These are phyloP conservation scores for Coremacera marginata DNA, from an alignment of 2,888 invertebrate species.

Conservation along the genomic window DNA sequence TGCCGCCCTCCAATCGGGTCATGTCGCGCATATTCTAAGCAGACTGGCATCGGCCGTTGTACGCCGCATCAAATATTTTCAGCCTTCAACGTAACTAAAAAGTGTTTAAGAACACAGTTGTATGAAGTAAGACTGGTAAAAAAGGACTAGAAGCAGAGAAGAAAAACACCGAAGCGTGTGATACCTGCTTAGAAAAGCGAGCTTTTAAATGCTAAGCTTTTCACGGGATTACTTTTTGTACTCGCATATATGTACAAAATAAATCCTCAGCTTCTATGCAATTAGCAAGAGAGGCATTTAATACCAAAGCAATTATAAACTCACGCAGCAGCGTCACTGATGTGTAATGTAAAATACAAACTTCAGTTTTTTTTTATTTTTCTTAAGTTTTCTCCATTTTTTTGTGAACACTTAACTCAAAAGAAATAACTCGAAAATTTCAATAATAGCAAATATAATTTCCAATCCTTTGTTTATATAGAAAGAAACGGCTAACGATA, in stretches of 20 bases:
- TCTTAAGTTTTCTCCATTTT: neutral
- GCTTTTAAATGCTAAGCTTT: no score
- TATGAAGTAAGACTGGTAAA: no score
- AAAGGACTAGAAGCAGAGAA: no score
- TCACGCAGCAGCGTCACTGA: neutral
- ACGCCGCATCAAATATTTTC: neutral
- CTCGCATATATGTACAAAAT: no score
- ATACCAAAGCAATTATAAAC: slow-evolving; percentile 56
- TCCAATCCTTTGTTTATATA: neutral
- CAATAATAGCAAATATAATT: neutral
- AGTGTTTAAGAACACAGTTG: neutral
- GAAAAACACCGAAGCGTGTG: no score
- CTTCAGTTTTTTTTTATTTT: neutral
- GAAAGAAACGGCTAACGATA: no score
- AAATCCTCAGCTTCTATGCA: neutral
- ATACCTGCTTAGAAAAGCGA: no score
- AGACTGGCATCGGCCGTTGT: slow-evolving; percentile 7
- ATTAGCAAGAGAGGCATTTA: slow-evolving; percentile 53
- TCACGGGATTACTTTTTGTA: no score
- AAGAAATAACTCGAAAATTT: neutral
- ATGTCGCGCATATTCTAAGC: slow-evolving; percentile 69
- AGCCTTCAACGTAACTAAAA: neutral
- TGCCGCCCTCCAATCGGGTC: slow-evolving; percentile 61
- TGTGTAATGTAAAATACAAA: slow-evolving; percentile 21
- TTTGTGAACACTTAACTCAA: neutral